Percentiles rank a stretch among this genome's conserved stretches.
Conservation (phyloP, 2,888 invertebrate species). For the Thereva nobilitata region DNA sequence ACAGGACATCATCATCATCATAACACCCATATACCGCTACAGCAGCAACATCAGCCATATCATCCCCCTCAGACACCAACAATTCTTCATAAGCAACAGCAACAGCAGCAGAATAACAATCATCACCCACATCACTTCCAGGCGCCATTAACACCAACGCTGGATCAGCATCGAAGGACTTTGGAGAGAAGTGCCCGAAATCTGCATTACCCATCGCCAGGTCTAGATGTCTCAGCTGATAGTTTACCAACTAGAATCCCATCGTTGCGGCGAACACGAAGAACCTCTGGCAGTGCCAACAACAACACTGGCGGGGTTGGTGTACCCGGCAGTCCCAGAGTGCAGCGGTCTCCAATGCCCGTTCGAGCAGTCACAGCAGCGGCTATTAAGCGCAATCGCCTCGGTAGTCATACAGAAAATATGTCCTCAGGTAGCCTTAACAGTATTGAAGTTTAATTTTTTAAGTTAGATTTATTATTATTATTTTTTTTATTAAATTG, state of each 20-base stretch:
- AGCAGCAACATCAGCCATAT: slow-evolving; percentile 15
- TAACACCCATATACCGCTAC: not conserved
- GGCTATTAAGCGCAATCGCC: slow-evolving; percentile 55
- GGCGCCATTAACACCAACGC: slow-evolving; percentile 49
- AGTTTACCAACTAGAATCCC: slow-evolving; percentile 51
- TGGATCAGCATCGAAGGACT: slow-evolving; percentile 53
- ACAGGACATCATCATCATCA: slow-evolving; percentile 33
- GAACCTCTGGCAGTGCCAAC: slow-evolving; percentile 51
- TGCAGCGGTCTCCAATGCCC: slow-evolving; percentile 58
- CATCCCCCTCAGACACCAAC: slow-evolving; percentile 47
- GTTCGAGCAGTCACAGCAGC: slow-evolving; percentile 47
- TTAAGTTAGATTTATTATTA: not conserved
- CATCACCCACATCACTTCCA: slow-evolving; percentile 40
- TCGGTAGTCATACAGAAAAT: slow-evolving; percentile 58
- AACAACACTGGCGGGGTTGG: slow-evolving; percentile 51
- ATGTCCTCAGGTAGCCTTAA: slow-evolving; percentile 59
- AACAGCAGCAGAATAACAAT: slow-evolving; percentile 49
- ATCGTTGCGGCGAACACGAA: slow-evolving; percentile 53
- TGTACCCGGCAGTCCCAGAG: slow-evolving; percentile 55
- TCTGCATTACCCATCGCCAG: slow-evolving; percentile 45
- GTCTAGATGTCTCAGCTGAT: slow-evolving; percentile 47
- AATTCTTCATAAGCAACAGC: slow-evolving; percentile 52
- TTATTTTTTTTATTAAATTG: not conserved
- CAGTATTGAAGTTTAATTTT: slow-evolving; percentile 56
- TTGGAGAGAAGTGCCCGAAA: slow-evolving; percentile 54